Evolutionary conservation across 2,113 vertebrate genomes (phyloP).

Genomic region (Acanthisitta chloris): DNA sequence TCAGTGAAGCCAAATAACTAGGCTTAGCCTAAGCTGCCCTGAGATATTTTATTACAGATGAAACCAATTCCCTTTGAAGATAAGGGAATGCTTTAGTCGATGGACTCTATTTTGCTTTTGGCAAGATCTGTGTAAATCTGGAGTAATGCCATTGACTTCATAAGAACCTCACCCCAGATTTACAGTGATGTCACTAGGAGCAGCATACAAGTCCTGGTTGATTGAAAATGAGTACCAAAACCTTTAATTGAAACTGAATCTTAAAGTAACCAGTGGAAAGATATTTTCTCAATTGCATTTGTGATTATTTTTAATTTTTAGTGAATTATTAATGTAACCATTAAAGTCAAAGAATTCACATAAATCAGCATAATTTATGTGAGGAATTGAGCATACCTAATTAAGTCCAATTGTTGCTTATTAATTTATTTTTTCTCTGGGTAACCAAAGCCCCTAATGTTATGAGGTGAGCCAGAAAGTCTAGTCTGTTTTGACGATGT

Average conservation of each 20-base stretch:
- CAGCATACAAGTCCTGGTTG: not conserved
- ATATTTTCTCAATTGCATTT: not conserved
- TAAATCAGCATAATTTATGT: constrained; percentile 22
- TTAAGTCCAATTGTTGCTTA: not conserved
- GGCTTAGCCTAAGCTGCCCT: not conserved
- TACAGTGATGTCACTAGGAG: constrained; percentile 32
- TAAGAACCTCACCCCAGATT: not conserved
- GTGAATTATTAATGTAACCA: constrained; percentile 13
- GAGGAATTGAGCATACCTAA: not conserved
- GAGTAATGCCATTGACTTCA: not conserved
- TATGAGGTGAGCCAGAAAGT: not conserved
- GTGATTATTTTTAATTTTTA: constrained; percentile 23
- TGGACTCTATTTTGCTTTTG: constrained; percentile 4
- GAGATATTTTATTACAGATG: constrained; percentile 32
- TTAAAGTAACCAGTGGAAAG: not conserved
- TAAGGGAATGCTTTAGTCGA: not conserved
- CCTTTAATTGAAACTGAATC: not conserved
- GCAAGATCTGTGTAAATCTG: constrained; percentile 10
- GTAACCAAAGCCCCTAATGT: not conserved
- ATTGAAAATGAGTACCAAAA: not conserved
- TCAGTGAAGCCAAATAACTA: constrained; percentile 4
- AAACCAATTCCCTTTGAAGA: constrained; percentile 46
- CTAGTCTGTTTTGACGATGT: not conserved
- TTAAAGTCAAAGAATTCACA: constrained; percentile 7
- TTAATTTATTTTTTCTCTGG: not conserved